Evolutionary conservation across 2,888 invertebrate species (phyloP), one percentile per base, ranked within the genome.

Genomic region (Teleiodes luculella): DNA sequence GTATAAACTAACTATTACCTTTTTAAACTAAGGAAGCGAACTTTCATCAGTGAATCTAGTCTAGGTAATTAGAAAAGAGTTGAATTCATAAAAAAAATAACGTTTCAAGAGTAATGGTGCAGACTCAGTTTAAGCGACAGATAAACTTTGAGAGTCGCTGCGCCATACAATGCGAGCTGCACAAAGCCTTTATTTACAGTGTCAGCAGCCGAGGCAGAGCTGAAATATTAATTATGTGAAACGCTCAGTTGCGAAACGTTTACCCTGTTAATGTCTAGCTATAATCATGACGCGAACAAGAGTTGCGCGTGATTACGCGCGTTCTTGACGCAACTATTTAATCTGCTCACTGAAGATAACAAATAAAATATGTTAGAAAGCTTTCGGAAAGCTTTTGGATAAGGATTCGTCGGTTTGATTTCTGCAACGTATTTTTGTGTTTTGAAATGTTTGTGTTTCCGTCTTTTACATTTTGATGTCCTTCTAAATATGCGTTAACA

Each of bases 161-260:
- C 57, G 64, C 64, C 64, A 65, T 69, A 66, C 67, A 71, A 66
- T 63, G 62, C 59, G 48, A 50, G 59, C 52, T 54, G 47, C 39
- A 35, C 52, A 57, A 56, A 49, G 56, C 59, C 57, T 60, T 60
- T 43, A 62, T 62, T 59, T 61, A 60, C 60, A 65, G 64, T 57
- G 57, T 55, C 59, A 54, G 52, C 58, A 53, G 59, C 59, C 8
- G 41, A 28, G 20, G 37, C 35, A 8, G 20, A n/a, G 11, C 37
- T 37, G 37, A 39, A 50, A 39, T 50, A 50, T 39, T 28, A 39
- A 39, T 37, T 18, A 24, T 50, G 37, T 28, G 28, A 16, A 39
- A 31, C 28, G 24, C 20, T 50, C 14, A 16, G 24, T 50, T 50
- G 37, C 18, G 50, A 50, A 39, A 33, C 35, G 35, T 35, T 35